These are phyloP conservation scores for Pedicia rivosa DNA, from an alignment of 2,888 invertebrate species.

Conservation along the genomic window DNA sequence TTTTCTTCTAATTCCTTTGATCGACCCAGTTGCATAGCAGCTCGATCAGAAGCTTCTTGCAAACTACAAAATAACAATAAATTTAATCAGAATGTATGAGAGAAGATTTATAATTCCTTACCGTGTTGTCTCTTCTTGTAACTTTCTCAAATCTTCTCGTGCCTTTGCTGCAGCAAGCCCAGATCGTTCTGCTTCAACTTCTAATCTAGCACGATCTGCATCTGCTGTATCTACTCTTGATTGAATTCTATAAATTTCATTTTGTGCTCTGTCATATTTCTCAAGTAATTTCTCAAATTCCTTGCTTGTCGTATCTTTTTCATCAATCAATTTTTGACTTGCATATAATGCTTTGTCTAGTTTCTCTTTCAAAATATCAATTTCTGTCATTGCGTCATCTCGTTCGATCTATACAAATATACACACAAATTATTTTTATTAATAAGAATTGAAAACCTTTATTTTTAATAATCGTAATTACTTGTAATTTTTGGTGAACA, in stretches of 20 bases:
- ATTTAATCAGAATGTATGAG: background rate
- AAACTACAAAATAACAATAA: constrained; percentile 21
- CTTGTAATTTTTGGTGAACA: constrained; percentile 69
- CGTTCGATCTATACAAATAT: constrained; percentile 52
- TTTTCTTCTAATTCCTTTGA: constrained; percentile 86
- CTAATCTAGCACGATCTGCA: constrained; percentile 72
- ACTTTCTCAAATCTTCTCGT: constrained; percentile 70
- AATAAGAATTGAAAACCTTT: no score
- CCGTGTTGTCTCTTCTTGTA: constrained; percentile 72
- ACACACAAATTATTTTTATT: no score
- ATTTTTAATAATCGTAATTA: constrained; percentile 18
- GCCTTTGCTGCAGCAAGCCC: constrained; percentile 62
- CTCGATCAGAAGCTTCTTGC: constrained; percentile 80
- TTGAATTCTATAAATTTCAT: constrained; percentile 76
- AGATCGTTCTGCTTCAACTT: constrained; percentile 74
- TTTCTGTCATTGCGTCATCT: constrained; percentile 71
- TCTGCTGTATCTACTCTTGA: constrained; percentile 76
- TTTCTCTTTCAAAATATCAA: constrained; percentile 78
- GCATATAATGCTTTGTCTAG: constrained; percentile 72
- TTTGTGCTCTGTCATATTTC: constrained; percentile 84
- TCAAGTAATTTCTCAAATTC: constrained; percentile 86
- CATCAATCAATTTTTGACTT: constrained; percentile 70
- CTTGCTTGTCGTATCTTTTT: constrained; percentile 74
- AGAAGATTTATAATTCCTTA: background rate
- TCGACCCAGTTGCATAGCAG: constrained; percentile 66